Percentiles rank a stretch among this genome's conserved stretches.
Evolutionary conservation across 2,797 vertebrate species (phyloP).

Genomic region (Natrix natrix): DNA sequence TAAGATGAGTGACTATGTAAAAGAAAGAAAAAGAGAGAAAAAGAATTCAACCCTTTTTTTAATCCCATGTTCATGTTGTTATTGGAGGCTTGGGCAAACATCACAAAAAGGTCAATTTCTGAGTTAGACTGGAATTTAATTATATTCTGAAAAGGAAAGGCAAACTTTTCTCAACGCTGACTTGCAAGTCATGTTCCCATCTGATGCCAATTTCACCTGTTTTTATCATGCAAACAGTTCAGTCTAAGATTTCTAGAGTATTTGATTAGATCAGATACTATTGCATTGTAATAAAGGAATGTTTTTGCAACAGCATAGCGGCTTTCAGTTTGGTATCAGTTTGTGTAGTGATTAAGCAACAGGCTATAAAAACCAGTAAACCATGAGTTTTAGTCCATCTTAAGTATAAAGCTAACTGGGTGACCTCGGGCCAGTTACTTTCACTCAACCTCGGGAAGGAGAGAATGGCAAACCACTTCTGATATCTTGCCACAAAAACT

Average conservation of each 20-base stretch:
- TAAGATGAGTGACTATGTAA: not conserved
- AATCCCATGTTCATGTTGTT: not conserved
- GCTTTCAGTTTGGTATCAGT: not conserved
- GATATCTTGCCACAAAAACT: not conserved
- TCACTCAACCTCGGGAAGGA: not conserved
- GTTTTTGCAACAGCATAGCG: not conserved
- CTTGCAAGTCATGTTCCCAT: not conserved
- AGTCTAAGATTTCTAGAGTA: not conserved
- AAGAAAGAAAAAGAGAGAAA: not conserved
- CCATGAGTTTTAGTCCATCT: not conserved
- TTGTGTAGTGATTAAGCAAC: not conserved
- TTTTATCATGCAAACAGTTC: not conserved
- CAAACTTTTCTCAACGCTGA: not conserved
- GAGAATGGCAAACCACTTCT: not conserved
- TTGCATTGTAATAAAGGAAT: not conserved
- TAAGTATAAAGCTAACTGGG: not conserved
- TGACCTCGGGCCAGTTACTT: not conserved
- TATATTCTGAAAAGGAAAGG: not conserved
- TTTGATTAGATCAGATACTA: not conserved
- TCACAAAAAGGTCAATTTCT: not conserved
- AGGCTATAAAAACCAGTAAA: not conserved
- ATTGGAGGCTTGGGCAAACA: not conserved
- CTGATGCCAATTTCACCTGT: not conserved
- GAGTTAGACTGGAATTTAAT: not conserved
- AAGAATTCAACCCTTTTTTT: not conserved